Conservation (phyloP, 2,888 invertebrate species). For the Polyploca ridens region DNA sequence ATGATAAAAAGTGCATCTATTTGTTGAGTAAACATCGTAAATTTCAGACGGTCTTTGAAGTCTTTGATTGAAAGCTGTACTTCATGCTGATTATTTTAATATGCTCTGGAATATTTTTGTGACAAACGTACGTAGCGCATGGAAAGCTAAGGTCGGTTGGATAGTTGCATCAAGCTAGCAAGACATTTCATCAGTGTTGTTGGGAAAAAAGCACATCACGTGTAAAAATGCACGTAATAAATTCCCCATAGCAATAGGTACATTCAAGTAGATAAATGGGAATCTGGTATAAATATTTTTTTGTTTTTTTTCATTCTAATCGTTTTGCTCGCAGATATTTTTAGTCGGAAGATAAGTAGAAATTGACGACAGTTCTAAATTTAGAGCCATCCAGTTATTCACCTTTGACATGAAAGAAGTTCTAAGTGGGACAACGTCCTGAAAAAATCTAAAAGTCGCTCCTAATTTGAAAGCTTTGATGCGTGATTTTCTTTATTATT, state of each 20-base stretch:
- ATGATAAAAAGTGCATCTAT: conserved; percentile 63
- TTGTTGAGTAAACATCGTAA: conserved; percentile 64
- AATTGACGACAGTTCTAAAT: background rate
- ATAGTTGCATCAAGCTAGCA: background rate
- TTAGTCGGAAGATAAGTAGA: background rate
- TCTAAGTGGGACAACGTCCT: conserved; percentile 12
- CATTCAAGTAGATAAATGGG: background rate
- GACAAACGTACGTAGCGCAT: background rate
- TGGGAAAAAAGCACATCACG: background rate
- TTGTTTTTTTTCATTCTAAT: background rate
- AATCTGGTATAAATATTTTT: too few species aligned
- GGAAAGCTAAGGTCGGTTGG: background rate
- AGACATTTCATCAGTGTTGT: background rate
- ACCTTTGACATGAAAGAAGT: conserved; percentile 9
- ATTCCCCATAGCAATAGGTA: background rate
- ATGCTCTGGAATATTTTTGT: conserved; percentile 3
- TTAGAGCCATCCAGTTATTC: background rate
- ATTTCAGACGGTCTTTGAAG: conserved; percentile 57
- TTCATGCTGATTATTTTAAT: conserved; percentile 10
- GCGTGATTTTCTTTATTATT: conserved; percentile 17
- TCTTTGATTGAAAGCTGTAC: conserved; percentile 34
- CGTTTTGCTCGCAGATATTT: background rate
- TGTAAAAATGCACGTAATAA: background rate
- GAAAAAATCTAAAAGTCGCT: conserved; percentile 1
- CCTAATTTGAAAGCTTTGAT: conserved; percentile 23